Evolutionary conservation across 2,888 invertebrate species (phyloP), one percentile per base, ranked within the genome.

Genomic region (Ophraella communa): DNA sequence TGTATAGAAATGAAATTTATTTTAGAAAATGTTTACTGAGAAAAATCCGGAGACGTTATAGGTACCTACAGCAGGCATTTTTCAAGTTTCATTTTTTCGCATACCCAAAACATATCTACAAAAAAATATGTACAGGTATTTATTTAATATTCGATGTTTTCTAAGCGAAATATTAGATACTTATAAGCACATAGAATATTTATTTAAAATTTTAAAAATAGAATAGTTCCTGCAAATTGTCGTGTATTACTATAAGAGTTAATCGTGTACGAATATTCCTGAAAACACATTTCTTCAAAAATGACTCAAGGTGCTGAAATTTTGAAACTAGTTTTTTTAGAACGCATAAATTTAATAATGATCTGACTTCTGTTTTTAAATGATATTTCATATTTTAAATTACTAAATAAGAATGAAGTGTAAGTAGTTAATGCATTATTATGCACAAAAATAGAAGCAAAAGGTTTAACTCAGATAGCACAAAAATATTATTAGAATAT

Each of bases 191-290:
- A 59, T 49, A n/a, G 4, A 27, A 27, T 51, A 35, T 59, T 59
- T 51, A 59, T 56, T 56, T 56, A 57, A 57, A 55, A 57, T 57
- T 47, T 27, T 24, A 51, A 58, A 42, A 51, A 47, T 59, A 59
- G 59, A 51, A 51, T 59, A 59, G 59, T 59, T 59, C 59, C 59
- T 59, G 59, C 59, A 59, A 57, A 39, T 59, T 59, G 59, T 59
- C 59, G 59, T 59, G 51, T 59, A 59, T 39, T 59, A 51, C 11
- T 51, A 47, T 59, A 59, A 24, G 51, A 42, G 42, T 24, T 59
- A 39, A 59, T 39, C 27, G 18, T 59, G 24, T 56, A 24, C 7
- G 14, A 49, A 59, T 20, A 39, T 35, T 35, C 11, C 14, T 4
- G 39, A 24, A 14, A 11, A 24, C 39, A 24, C 11, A 17, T 18